Conservation (phyloP, 2,888 invertebrate genomes). For the Hydroisotoma schaefferi region DNA sequence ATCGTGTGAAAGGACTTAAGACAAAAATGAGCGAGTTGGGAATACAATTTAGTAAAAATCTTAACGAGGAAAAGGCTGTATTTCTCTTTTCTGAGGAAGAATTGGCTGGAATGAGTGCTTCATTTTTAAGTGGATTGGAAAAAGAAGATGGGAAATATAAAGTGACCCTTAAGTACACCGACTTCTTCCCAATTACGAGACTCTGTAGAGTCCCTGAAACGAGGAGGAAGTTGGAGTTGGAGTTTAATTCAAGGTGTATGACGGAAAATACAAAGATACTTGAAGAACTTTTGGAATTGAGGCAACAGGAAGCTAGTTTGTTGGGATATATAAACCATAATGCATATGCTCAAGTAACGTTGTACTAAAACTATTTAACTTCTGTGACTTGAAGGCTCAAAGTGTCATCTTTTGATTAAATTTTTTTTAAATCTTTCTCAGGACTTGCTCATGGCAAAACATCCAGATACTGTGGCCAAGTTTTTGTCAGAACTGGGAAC, state of each 20-base stretch:
- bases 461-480: slow-evolving; percentile 52
- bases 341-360: slow-evolving; percentile 53
- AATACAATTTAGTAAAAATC: slow-evolving; percentile 54
- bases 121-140: slow-evolving; percentile 50
- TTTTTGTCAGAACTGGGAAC: slow-evolving; percentile 53
- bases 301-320: slow-evolving; percentile 54
- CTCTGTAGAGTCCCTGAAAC: slow-evolving; percentile 54
- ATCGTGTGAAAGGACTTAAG: slow-evolving; percentile 53
- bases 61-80: slow-evolving; percentile 55
- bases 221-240: slow-evolving; percentile 52
- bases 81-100: slow-evolving; percentile 54
- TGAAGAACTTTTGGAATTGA: slow-evolving; percentile 54
- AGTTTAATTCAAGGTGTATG: slow-evolving; percentile 55
- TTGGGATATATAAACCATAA: slow-evolving; percentile 55
- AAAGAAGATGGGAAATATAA: slow-evolving; percentile 51
- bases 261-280: slow-evolving; percentile 54
- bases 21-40: slow-evolving; percentile 53
- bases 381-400: background rate
- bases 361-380: background rate
- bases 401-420: too few relatives aligned
- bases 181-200: slow-evolving; percentile 56
- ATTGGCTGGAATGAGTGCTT: slow-evolving; percentile 51
- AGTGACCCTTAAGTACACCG: slow-evolving; percentile 56
- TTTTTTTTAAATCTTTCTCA: too few relatives aligned
- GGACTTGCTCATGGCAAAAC: slow-evolving; percentile 56